Conservation (phyloP, 2,113 vertebrate genomes). For the Delphinapterus leucas region DNA sequence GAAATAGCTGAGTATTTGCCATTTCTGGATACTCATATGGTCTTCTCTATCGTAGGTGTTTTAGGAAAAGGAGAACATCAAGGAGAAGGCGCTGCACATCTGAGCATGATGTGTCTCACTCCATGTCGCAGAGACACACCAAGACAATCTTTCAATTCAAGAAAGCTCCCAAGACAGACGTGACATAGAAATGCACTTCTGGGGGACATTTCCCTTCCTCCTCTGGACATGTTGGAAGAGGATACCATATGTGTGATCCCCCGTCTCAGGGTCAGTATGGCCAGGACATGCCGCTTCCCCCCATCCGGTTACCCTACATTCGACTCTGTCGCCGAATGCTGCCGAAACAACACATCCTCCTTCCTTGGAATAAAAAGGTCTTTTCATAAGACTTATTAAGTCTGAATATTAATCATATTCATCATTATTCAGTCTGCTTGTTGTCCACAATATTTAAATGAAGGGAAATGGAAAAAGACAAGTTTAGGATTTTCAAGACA, state of each 20-base stretch:
- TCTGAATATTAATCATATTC: conserved; percentile 69
- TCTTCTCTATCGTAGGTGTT: not conserved
- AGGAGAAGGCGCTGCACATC: not conserved
- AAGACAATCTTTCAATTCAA: not conserved
- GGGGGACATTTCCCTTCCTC: not conserved
- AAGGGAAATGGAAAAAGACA: conserved; percentile 58
- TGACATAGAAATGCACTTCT: conserved; percentile 7
- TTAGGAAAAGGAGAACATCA: not conserved
- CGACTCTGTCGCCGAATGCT: conserved; percentile 64
- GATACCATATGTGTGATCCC: not conserved
- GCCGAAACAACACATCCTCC: conserved; percentile 48
- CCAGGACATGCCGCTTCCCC: conserved; percentile 55
- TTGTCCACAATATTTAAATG: conserved; percentile 67
- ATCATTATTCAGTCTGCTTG: conserved; percentile 59
- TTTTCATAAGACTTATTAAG: conserved; percentile 66
- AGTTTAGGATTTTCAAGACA: not conserved
- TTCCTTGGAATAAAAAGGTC: conserved; percentile 69
- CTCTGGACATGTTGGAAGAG: conserved; percentile 18
- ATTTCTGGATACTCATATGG: not conserved
- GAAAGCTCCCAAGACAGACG: not conserved
- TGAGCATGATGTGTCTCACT: not conserved
- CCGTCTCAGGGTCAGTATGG: not conserved
- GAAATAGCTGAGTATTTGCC: not conserved
- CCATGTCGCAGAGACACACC: conserved; percentile 9
- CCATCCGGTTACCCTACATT: conserved; percentile 60